A percentile compares a stretch with the other conserved stretches of the same genome.
Evolutionary conservation across 2,797 vertebrate genomes (phyloP).

Genomic region (Onychomys arenicola): DNA sequence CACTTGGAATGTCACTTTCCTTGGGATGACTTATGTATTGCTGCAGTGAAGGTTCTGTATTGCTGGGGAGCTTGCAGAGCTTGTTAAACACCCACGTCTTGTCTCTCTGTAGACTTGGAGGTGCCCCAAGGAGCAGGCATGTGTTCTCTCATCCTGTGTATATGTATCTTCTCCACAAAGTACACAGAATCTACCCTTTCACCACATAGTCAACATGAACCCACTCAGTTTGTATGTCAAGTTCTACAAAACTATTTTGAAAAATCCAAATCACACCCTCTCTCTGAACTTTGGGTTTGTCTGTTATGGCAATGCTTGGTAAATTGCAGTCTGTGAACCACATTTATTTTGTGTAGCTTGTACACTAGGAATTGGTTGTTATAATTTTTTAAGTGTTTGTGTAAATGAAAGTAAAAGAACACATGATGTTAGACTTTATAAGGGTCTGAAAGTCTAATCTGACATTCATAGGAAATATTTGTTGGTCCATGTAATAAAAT

Average conservation of each 20-base stretch:
- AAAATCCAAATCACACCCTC: neutral
- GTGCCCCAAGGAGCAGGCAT: neutral
- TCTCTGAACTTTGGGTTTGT: neutral
- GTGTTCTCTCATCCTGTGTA: neutral
- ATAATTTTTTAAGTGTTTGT: neutral
- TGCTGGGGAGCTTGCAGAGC: neutral
- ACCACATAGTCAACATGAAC: fast-evolving
- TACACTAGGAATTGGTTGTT: neutral
- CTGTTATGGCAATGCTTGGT: neutral
- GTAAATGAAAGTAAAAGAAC: neutral
- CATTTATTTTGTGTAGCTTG: neutral
- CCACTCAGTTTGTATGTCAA: neutral
- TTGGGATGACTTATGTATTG: neutral
- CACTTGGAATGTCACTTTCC: neutral
- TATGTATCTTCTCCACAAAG: neutral
- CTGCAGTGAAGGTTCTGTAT: neutral
- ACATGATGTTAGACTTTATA: neutral
- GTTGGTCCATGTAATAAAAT: neutral
- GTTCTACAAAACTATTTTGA: neutral
- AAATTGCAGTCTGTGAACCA: neutral
- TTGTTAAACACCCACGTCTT: neutral
- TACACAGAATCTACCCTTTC: neutral
- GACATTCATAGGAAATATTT: neutral
- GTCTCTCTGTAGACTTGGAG: neutral
- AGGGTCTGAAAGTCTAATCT: neutral